phyloP scores from a whole-genome alignment of 2,888 invertebrate genomes.

The Nephrotoma appendiculata region DNA sequence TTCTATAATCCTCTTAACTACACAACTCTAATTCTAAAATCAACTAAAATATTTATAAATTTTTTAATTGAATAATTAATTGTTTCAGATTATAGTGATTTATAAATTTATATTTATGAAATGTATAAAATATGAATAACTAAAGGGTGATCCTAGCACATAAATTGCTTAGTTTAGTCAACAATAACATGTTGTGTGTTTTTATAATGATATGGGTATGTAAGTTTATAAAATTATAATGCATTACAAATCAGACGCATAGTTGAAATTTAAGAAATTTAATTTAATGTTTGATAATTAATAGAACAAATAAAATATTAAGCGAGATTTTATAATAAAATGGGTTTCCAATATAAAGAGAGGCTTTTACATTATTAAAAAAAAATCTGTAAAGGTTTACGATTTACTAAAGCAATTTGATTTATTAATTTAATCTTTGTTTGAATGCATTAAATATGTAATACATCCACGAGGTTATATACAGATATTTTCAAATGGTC shows the following conservation, averaged over 20 bases:
- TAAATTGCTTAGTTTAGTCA: not conserved
- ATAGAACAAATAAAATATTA: not conserved
- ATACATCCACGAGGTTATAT: not conserved
- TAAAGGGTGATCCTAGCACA: not conserved
- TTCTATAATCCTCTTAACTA: too few relatives aligned
- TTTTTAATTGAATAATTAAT: not conserved
- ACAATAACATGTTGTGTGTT: not conserved
- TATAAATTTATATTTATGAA: not conserved
- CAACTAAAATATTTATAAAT: not conserved
- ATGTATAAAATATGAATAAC: not conserved
- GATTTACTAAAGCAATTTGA: not conserved
- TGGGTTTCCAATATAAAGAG: not conserved
- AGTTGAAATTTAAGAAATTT: not conserved
- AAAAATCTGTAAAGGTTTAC: not conserved
- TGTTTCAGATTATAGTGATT: not conserved
- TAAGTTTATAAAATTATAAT: not conserved
- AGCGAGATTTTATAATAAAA: not conserved
- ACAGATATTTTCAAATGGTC: not conserved
- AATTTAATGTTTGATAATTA: not conserved
- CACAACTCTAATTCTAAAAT: not conserved
- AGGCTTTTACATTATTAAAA: not conserved
- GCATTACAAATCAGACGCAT: not conserved
- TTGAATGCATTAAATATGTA: not conserved
- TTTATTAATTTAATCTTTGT: not conserved
- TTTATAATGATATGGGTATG: not conserved